These are phyloP conservation scores for Nymphicus hollandicus DNA, from an alignment of 2,113 vertebrate species.

Conservation along the genomic window DNA sequence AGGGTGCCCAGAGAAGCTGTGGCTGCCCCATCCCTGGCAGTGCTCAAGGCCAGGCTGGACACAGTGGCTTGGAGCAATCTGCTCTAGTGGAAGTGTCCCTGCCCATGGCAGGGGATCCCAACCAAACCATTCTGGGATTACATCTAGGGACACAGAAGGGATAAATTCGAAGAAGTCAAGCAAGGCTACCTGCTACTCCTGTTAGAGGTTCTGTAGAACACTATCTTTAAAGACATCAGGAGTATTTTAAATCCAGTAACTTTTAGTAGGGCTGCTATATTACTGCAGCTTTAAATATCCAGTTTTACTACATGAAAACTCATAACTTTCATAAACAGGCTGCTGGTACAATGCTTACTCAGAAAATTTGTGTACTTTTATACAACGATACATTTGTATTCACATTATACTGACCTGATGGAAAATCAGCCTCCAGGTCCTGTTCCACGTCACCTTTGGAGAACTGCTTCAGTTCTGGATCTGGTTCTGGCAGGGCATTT, in stretches of 20 bases:
- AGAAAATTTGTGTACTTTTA: neutral
- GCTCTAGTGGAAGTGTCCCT: neutral
- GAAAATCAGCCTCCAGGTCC: slow-evolving; percentile 91
- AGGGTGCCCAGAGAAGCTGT: no score
- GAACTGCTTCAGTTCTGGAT: slow-evolving; percentile 67
- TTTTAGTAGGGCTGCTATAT: neutral
- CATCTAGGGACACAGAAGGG: neutral
- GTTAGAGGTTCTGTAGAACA: neutral
- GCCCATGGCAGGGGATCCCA: neutral
- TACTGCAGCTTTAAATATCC: neutral
- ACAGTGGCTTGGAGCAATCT: no score
- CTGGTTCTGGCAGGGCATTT: slow-evolving; percentile 64
- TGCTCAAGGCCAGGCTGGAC: no score
- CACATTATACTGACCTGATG: slow-evolving; percentile 77
- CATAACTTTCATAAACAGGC: neutral
- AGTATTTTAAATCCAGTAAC: neutral
- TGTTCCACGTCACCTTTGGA: slow-evolving; percentile 76
- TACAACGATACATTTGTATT: neutral
- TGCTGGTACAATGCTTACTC: neutral
- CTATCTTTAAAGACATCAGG: neutral
- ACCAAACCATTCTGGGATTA: neutral
- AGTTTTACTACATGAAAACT: neutral
- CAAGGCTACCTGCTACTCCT: neutral
- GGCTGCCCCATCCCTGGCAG: no score
- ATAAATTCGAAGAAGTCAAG: neutral